Evolutionary conservation across 2,888 invertebrate species (phyloP).

Genomic region (Spodoptera picta): DNA sequence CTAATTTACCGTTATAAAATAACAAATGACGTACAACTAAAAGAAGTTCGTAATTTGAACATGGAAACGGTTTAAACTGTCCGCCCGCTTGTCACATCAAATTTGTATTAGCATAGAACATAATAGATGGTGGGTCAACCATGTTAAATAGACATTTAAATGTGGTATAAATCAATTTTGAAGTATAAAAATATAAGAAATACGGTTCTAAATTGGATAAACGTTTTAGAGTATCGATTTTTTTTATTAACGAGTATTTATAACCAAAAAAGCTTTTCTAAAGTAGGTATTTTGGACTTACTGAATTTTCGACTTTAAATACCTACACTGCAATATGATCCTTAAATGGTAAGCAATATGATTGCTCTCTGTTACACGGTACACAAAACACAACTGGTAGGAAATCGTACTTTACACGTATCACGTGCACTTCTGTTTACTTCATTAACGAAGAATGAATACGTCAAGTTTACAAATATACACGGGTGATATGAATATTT

Average conservation of each 20-base stretch:
- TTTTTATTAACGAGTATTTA: no score
- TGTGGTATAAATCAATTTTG: slow-evolving; percentile 43
- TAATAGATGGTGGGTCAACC: slow-evolving; percentile 56
- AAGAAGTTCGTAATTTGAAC: slow-evolving; percentile 35
- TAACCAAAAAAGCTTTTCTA: no score
- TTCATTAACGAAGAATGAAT: no score
- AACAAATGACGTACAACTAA: slow-evolving; percentile 34
- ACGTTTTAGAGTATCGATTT: background rate
- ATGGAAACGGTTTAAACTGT: slow-evolving; percentile 47
- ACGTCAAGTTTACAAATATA: no score
- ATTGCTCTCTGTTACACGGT: background rate
- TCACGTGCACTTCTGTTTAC: no score
- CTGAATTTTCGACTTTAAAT: no score
- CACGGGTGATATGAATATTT: no score
- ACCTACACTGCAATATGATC: no score
- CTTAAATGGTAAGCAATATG: no score
- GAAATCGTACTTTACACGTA: no score
- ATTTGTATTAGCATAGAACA: slow-evolving; percentile 60
- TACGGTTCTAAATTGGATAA: slow-evolving; percentile 3
- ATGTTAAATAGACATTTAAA: slow-evolving; percentile 50
- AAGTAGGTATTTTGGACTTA: no score
- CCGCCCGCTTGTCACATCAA: slow-evolving; percentile 55
- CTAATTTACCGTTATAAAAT: slow-evolving; percentile 32
- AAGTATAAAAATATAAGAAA: background rate
- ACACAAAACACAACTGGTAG: slow-evolving; percentile 9